These are phyloP conservation scores for Mormyrus iriodes DNA, from an alignment of 2,113 vertebrate species.

Conservation along the genomic window DNA sequence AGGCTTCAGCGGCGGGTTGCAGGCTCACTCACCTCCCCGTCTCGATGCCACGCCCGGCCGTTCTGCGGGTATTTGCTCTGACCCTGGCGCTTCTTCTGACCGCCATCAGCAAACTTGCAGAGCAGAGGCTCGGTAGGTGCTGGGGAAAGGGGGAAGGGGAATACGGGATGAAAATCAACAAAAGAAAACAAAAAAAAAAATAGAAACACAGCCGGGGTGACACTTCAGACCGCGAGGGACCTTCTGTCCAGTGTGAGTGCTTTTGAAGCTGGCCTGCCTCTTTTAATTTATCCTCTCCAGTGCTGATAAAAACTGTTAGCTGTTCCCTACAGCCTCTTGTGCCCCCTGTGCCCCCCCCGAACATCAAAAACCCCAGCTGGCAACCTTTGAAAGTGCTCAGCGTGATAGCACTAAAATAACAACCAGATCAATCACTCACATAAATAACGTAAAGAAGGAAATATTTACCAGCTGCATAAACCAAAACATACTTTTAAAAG, in stretches of 20 bases:
- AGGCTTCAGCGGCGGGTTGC: neutral
- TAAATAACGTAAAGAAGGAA: conserved; percentile 63
- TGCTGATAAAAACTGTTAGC: conserved; percentile 45
- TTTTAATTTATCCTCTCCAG: conserved; percentile 24
- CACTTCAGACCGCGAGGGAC: conserved; percentile 44
- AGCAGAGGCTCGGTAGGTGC: conserved; percentile 93
- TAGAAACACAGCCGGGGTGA: conserved; percentile 34
- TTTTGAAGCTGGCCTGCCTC: conserved; percentile 57
- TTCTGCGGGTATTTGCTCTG: conserved; percentile 97
- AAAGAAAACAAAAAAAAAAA: conserved; percentile 8
- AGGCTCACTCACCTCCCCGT: conserved; percentile 81
- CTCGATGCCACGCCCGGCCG: conserved; percentile 90
- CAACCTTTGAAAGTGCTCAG: conserved; percentile 68
- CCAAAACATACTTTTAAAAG: conserved; percentile 45
- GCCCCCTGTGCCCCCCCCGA: conserved; percentile 56
- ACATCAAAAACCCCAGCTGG: conserved; percentile 58
- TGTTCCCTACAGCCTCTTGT: conserved; percentile 26
- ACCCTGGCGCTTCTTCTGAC: conserved; percentile 95
- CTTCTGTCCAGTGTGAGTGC: conserved; percentile 51
- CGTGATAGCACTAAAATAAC: conserved; percentile 74
- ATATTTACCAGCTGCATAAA: conserved; percentile 48
- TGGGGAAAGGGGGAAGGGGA: conserved; percentile 48
- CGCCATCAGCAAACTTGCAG: conserved; percentile 97
- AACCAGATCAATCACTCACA: conserved; percentile 65
- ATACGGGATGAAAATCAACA: neutral